Evolutionary conservation across 2,113 vertebrate genomes (phyloP).

Genomic region (Alethe diademata): DNA sequence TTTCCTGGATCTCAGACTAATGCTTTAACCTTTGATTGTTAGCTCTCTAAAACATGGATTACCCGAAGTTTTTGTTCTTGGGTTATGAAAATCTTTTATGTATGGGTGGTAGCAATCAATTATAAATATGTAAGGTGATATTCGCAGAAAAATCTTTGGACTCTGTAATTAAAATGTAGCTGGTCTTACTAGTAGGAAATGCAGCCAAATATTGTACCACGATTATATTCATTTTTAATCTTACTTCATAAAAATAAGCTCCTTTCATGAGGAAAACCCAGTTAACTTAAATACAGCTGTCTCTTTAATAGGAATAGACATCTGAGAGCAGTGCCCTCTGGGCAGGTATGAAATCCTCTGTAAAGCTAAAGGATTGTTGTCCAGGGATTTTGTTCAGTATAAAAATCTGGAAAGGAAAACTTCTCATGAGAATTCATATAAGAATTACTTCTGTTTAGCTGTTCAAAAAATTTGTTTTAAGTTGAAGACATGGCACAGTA

Average conservation of each 20-base stretch:
- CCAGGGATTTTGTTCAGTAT: background rate
- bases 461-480: background rate
- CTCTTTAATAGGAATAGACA: background rate
- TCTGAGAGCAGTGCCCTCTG: background rate
- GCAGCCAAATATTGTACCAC: background rate
- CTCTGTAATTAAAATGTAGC: background rate
- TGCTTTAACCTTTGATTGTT: background rate
- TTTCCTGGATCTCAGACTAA: background rate
- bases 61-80: background rate
- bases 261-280: background rate
- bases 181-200: background rate
- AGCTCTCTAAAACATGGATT: background rate
- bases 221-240: background rate
- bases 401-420: background rate
- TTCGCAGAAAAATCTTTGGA: background rate
- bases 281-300: background rate
- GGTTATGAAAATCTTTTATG: background rate
- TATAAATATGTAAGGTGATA: background rate
- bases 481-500: background rate
- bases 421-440: background rate
- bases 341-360: background rate
- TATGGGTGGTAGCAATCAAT: background rate
- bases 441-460: slow-evolving; percentile 3
- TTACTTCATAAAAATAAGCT: background rate
- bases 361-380: background rate